A percentile compares a stretch with the other conserved stretches of the same genome.
Conservation (phyloP, 2,888 invertebrate genomes). For the Drosophila colorata region DNA sequence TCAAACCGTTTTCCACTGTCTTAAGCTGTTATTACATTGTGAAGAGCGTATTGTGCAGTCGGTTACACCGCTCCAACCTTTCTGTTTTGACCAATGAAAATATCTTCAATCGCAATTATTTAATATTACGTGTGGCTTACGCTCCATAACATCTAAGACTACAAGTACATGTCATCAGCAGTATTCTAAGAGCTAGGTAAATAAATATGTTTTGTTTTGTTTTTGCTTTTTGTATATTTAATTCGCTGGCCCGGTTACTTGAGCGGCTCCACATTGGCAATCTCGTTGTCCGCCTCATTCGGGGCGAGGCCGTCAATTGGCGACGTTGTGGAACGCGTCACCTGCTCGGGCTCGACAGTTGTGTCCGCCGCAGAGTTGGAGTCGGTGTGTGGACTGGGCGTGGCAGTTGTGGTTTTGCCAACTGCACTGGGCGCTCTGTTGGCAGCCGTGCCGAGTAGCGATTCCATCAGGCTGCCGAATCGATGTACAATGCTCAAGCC, state of each 20-base stretch:
- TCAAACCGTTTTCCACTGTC: no score
- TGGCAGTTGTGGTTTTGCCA: background rate
- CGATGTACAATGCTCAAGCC: slow-evolving; percentile 72
- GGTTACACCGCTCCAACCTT: no score
- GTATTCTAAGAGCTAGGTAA: slow-evolving; percentile 21
- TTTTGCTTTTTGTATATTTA: background rate
- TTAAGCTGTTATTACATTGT: background rate
- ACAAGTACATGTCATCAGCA: slow-evolving; percentile 11
- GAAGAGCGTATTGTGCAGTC: background rate
- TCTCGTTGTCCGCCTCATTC: slow-evolving; percentile 43
- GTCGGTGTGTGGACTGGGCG: slow-evolving; percentile 13
- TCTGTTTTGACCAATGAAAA: background rate
- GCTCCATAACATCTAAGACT: background rate
- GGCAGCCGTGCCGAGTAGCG: slow-evolving; percentile 40
- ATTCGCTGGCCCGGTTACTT: slow-evolving; percentile 24
- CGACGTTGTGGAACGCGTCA: slow-evolving; percentile 26
- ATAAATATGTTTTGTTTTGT: slow-evolving; percentile 12
- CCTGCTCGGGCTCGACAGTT: slow-evolving; percentile 2
- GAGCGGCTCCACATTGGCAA: slow-evolving; percentile 23
- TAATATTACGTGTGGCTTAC: background rate
- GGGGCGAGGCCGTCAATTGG: slow-evolving; percentile 13
- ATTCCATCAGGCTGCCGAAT: slow-evolving; percentile 71
- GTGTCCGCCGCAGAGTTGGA: background rate
- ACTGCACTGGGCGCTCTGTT: slow-evolving; percentile 8
- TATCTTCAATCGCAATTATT: background rate